These are phyloP conservation scores for Rhagoletis zephyria DNA, from an alignment of 1,140 invertebrate species.

Conservation along the genomic window DNA sequence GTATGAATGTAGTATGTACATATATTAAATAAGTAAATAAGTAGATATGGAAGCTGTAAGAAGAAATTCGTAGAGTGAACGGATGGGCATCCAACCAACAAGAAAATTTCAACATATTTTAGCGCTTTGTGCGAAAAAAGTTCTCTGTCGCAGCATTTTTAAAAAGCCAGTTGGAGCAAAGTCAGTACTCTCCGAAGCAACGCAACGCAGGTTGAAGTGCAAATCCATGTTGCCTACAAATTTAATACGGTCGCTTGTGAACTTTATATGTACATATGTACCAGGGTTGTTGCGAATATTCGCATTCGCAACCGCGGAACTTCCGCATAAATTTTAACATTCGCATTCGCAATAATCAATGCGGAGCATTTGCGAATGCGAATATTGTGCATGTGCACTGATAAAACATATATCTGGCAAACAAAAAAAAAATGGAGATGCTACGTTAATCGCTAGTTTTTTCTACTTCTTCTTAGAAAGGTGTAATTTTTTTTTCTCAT, in stretches of 20 bases:
- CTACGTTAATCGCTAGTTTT: too few relatives aligned
- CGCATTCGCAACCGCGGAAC: too few relatives aligned
- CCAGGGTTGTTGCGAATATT: too few relatives aligned
- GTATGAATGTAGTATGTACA: neutral
- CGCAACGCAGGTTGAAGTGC: conserved; percentile 6
- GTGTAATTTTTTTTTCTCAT: too few relatives aligned
- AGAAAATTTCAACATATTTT: neutral
- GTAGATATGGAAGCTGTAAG: neutral
- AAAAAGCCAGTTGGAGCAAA: too few relatives aligned
- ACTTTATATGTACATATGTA: neutral
- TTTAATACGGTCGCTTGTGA: neutral
- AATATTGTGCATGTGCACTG: too few relatives aligned
- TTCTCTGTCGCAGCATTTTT: neutral
- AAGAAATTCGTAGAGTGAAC: neutral
- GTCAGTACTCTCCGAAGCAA: neutral
- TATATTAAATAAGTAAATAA: neutral
- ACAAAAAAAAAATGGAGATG: too few relatives aligned
- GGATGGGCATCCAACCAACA: neutral
- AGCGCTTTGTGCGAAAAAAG: neutral
- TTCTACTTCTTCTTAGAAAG: too few relatives aligned
- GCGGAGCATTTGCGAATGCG: too few relatives aligned
- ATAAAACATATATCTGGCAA: too few relatives aligned
- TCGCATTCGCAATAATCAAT: too few relatives aligned
- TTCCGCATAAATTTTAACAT: too few relatives aligned
- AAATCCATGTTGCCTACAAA: conserved; percentile 38